Conservation (phyloP, 92 coral and sea anemone genomes). For the Phenganax stokvisi region DNA sequence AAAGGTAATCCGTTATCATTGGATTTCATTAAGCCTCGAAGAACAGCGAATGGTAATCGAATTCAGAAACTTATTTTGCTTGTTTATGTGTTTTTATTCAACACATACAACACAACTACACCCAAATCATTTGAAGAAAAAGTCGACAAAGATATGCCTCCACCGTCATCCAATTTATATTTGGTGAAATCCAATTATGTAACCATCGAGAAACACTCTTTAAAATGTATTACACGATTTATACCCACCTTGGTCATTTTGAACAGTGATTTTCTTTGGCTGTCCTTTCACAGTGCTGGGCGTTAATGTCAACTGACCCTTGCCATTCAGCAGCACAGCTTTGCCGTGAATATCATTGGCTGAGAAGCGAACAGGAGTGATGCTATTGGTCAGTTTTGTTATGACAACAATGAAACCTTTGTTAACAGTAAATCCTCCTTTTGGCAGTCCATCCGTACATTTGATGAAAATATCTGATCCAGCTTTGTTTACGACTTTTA, state of each 20-base stretch:
- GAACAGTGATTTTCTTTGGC: conserved; percentile 37
- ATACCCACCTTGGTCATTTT: conserved; percentile 14
- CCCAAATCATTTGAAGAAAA: no score
- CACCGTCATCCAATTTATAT: no score
- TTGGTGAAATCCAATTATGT: no score
- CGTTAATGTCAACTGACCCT: conserved; percentile 35
- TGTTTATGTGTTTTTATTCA: no score
- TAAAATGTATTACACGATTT: background rate
- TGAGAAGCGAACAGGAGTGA: conserved; percentile 52
- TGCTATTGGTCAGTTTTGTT: conserved; percentile 61
- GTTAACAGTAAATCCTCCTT: conserved; percentile 53
- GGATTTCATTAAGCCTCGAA: no score
- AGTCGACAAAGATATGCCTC: no score
- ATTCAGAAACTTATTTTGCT: no score
- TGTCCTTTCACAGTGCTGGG: conserved; percentile 56
- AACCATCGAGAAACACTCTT: background rate
- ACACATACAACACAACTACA: no score
- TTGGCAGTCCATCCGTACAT: conserved; percentile 60
- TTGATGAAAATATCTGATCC: conserved; percentile 56
- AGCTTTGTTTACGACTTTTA: conserved; percentile 73
- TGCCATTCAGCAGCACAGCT: conserved; percentile 59
- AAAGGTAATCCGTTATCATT: no score
- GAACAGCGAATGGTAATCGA: no score
- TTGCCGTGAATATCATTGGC: conserved; percentile 57
- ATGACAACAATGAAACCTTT: conserved; percentile 51